A percentile compares a stretch with the other conserved stretches of the same genome.
Conservation (phyloP, 2,113 vertebrate species). For the Mormyrus iriodes region DNA sequence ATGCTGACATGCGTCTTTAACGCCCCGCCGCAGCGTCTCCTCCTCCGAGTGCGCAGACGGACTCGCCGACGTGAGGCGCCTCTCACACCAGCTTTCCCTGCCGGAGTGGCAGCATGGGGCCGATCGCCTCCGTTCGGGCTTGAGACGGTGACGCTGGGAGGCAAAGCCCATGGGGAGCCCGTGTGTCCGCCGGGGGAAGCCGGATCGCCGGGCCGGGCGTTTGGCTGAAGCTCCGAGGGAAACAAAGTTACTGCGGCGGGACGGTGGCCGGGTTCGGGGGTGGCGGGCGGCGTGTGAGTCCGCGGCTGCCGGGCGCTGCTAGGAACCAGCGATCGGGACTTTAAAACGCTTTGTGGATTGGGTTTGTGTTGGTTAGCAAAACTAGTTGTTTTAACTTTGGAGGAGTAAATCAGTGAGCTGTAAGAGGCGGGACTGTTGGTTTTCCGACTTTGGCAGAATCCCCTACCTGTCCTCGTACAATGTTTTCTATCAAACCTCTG, state of each 20-base stretch:
- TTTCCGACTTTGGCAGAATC: too few relatives aligned
- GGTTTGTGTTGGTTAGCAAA: neutral
- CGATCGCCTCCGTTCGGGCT: neutral
- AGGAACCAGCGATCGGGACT: neutral
- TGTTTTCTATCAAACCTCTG: constrained; percentile 65
- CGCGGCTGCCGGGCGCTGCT: too few relatives aligned
- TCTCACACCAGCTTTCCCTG: neutral
- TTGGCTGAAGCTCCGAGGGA: neutral
- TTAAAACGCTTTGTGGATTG: neutral
- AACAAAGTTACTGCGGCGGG: neutral
- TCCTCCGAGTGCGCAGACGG: neutral
- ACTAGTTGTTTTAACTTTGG: neutral
- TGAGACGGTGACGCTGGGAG: neutral
- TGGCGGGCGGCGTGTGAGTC: too few relatives aligned
- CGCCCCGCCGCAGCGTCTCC: neutral
- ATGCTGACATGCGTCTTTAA: neutral
- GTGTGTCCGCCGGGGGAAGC: neutral
- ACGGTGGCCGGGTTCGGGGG: neutral
- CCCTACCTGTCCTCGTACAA: constrained; percentile 18
- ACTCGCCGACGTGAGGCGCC: neutral
- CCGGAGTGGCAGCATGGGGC: neutral
- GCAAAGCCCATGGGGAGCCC: neutral
- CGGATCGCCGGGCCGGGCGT: neutral
- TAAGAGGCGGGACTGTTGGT: neutral
- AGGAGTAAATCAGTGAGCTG: neutral